Base-by-base conservation (phyloP, 1,140 invertebrate species). In the Drosophila fuyamai region DNA sequence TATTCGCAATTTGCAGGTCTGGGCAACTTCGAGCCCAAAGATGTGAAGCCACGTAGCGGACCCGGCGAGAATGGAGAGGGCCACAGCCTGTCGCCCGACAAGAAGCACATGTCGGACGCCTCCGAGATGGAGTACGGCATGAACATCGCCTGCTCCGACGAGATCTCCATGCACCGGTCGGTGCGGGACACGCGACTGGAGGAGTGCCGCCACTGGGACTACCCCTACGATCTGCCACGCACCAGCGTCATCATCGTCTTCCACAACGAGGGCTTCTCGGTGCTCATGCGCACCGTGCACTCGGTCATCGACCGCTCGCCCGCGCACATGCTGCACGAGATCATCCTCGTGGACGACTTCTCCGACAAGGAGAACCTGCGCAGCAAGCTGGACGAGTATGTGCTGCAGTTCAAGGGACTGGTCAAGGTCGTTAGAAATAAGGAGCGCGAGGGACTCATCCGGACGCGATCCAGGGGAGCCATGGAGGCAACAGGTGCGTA, bases 231-330 rank as follows among this genome's bases (percentile, higher is more conserved):
- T 66, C 94, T 99, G 76, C 98, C 98, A 0, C 95, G 94, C 54
- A 97, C 98, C 4, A 98, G 97, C 91, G 98, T 99, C 0, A 98
- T 99, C 72, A 96, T 99, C 67, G 99, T 99, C 10, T 99, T 99
- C 92, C 98, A 99, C 91, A 99, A 99, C 93, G 98, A 99, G 93
- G 99, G 98, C 2, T 99, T 97, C 94, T 97, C 97, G 0, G 98
- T 98, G 2, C 94, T 99, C 12, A 94, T 99, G 93, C 93, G 98
- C 74, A 99, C 98, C n/a, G 98, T 99, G 0, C 98, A 99, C 92
- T 97, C 97, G 74, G 97, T 99, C 5, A 95, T 99, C 23, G 97
- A 99, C 83, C 95, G 98, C 60, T 97, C 97, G 1, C 99, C 98
- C 0, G 95, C 96, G 5, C 94, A 98, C 86, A 94, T 99, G 75